Conservation (phyloP, 2,113 vertebrate species). For the Atrichornis clamosus region DNA sequence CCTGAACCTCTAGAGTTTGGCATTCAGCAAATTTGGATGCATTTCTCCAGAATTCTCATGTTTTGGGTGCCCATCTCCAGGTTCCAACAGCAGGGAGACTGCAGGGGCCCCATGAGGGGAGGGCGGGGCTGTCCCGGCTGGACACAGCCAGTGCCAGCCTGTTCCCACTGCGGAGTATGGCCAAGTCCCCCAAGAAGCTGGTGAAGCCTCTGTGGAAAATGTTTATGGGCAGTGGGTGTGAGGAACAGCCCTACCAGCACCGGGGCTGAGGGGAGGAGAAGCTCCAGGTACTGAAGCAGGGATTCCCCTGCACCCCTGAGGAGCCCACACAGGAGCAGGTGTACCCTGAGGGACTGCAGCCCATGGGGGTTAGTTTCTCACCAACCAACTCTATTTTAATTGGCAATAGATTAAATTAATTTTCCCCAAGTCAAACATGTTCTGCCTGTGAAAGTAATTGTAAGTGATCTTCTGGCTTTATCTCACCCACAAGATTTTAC, state of each 20-base stretch:
- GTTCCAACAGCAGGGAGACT: not conserved
- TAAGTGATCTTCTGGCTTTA: not conserved
- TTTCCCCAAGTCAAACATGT: not conserved
- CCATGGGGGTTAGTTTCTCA: not conserved
- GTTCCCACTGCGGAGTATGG: fast-evolving
- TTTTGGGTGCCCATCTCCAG: too few relatives aligned
- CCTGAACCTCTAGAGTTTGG: not conserved
- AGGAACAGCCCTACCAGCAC: not conserved
- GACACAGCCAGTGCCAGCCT: not conserved
- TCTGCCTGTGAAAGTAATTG: not conserved
- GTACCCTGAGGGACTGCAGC: not conserved
- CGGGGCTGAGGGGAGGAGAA: not conserved
- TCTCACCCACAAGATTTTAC: not conserved
- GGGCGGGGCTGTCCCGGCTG: not conserved
- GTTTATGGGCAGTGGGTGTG: too few relatives aligned
- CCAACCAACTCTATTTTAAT: not conserved
- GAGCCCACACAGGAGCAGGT: not conserved
- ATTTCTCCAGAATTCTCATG: not conserved
- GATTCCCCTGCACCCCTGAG: not conserved
- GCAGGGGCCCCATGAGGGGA: too few relatives aligned
- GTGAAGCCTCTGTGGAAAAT: fast-evolving
- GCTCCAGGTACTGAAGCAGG: not conserved
- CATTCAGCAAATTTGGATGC: not conserved
- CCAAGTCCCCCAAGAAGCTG: not conserved
- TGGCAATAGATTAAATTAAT: not conserved